Conservation (phyloP, 2,113 vertebrate genomes). For the Cynocephalus volans region DNA sequence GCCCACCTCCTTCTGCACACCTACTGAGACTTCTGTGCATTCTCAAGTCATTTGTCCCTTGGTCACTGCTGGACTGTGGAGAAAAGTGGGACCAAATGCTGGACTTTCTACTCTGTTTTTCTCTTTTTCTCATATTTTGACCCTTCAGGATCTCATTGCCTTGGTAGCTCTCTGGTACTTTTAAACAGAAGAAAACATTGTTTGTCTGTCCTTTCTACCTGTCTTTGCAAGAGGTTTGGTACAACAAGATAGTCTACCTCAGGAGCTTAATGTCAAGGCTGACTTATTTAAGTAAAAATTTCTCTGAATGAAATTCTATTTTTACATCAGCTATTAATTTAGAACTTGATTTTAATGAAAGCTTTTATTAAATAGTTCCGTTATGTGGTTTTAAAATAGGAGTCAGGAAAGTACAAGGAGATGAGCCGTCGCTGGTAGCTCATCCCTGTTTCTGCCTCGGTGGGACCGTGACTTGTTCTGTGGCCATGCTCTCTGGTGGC, state of each 20-base stretch:
- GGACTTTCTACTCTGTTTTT: neutral
- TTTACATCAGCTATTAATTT: neutral
- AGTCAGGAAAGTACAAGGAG: neutral
- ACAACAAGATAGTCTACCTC: neutral
- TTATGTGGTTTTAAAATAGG: neutral
- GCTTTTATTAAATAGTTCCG: neutral
- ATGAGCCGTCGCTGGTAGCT: no score
- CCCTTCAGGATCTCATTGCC: neutral
- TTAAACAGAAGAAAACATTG: neutral
- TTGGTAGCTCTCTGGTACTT: neutral
- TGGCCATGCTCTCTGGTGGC: no score
- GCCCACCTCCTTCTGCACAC: neutral
- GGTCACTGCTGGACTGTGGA: neutral
- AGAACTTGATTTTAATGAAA: neutral
- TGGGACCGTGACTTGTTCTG: no score
- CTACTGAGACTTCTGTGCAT: no score
- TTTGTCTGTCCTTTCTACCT: neutral
- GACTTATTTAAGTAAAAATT: neutral
- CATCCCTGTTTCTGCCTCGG: neutral
- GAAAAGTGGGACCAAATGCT: neutral
- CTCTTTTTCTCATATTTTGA: neutral
- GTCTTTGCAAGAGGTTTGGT: neutral
- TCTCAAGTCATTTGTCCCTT: no score
- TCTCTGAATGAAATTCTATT: neutral
- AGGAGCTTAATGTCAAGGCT: neutral